phyloP scores from a whole-genome alignment of 2,113 vertebrate species.

The Trochalopteron elliotii region DNA sequence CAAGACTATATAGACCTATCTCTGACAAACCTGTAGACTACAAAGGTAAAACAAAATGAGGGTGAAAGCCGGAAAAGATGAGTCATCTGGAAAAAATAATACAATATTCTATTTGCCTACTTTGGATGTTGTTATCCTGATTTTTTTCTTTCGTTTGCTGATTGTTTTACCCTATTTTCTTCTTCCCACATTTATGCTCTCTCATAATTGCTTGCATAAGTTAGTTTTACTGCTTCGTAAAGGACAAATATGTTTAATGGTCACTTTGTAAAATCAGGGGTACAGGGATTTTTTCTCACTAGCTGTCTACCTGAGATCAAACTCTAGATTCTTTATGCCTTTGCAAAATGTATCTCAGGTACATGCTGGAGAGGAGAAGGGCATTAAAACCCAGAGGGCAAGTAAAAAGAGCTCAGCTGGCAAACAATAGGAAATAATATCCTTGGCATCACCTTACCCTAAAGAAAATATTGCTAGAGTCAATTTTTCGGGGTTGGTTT shows the following conservation, averaged over 20 bases:
- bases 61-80: not conserved
- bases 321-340: not conserved
- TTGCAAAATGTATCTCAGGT: not conserved
- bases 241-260: not conserved
- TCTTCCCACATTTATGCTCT: not conserved
- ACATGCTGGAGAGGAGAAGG: not conserved
- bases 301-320: not conserved
- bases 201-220: not conserved
- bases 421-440: not conserved
- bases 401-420: not conserved
- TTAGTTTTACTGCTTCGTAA: not conserved
- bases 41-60: not conserved
- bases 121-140: not conserved
- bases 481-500: not conserved
- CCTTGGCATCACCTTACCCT: not conserved
- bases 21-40: not conserved
- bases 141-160: not conserved
- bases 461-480: not conserved
- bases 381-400: not conserved
- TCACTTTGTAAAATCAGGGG: not conserved
- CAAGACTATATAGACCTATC: not conserved
- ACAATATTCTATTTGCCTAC: not conserved
- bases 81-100: not conserved
- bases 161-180: not conserved
- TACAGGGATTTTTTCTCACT: not conserved